phyloP scores from a whole-genome alignment of 2,797 vertebrate species.

The Valencia hispanica region DNA sequence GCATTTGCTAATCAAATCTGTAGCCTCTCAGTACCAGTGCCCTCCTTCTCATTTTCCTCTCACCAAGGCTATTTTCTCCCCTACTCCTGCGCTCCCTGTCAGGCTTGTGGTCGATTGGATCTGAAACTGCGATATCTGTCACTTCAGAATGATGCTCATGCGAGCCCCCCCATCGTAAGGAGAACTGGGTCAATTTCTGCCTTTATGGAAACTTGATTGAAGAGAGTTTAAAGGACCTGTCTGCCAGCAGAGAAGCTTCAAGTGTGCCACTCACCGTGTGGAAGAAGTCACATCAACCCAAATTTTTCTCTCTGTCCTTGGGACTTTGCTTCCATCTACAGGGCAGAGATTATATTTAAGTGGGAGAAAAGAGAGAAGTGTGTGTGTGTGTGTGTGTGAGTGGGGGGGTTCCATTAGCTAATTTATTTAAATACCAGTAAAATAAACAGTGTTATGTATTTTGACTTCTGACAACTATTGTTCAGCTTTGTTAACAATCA shows the following conservation, averaged over 20 bases:
- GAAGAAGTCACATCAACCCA: constrained; percentile 34
- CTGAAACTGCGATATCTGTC: constrained; percentile 50
- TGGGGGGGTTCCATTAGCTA: constrained; percentile 16
- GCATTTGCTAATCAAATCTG: constrained; percentile 43
- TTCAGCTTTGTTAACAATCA: constrained; percentile 45
- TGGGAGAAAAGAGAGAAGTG: not conserved
- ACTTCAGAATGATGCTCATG: constrained; percentile 51
- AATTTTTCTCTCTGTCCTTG: constrained; percentile 22
- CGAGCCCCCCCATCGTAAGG: constrained; percentile 37
- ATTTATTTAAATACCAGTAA: constrained; percentile 34
- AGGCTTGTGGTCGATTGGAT: constrained; percentile 41
- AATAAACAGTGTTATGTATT: constrained; percentile 34
- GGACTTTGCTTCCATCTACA: constrained; percentile 79
- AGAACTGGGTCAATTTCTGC: constrained; percentile 57
- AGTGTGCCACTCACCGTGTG: constrained; percentile 56
- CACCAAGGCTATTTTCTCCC: constrained; percentile 24
- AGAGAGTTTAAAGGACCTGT: constrained; percentile 72
- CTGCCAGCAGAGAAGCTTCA: constrained; percentile 54
- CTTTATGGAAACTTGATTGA: constrained; percentile 71
- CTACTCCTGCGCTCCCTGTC: constrained; percentile 22
- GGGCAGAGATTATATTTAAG: constrained; percentile 29
- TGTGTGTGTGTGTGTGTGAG: not conserved
- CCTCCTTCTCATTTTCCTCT: constrained; percentile 26
- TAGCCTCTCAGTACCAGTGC: constrained; percentile 17
- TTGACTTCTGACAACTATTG: constrained; percentile 36